Evolutionary conservation across 2,797 vertebrate species (phyloP).

Genomic region (Tangara arthus): DNA sequence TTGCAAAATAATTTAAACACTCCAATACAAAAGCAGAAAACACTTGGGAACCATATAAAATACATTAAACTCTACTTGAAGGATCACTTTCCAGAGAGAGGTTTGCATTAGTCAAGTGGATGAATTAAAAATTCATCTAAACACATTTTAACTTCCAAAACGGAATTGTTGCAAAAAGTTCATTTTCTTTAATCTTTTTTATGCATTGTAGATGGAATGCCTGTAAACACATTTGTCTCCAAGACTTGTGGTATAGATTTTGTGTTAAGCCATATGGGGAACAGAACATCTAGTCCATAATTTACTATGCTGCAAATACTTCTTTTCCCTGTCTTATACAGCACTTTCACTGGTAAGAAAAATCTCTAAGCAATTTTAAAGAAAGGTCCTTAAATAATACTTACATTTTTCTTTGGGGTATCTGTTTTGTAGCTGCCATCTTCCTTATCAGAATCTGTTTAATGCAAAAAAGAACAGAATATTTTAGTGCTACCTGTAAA

Average conservation of each 20-base stretch:
- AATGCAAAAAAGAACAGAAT: not conserved
- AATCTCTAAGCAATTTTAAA: not conserved
- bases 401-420: slow-evolving; percentile 40
- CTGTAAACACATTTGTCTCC: not conserved
- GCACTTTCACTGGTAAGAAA: not conserved
- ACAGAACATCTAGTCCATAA: not conserved
- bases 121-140: not conserved
- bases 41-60: not conserved
- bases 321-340: not conserved
- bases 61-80: not conserved
- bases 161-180: not conserved
- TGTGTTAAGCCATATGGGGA: not conserved
- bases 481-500: not conserved
- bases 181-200: not conserved
- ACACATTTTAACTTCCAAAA: not conserved
- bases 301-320: not conserved
- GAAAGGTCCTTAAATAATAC: slow-evolving; percentile 9
- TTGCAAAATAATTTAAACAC: not conserved
- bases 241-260: not conserved
- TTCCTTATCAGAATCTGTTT: slow-evolving; percentile 16
- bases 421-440: not conserved
- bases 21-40: not conserved
- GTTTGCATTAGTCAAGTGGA: not conserved
- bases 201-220: not conserved
- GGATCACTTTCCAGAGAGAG: not conserved